These are phyloP conservation scores for Phengaris alcon DNA, from an alignment of 2,888 invertebrate genomes.

Conservation along the genomic window DNA sequence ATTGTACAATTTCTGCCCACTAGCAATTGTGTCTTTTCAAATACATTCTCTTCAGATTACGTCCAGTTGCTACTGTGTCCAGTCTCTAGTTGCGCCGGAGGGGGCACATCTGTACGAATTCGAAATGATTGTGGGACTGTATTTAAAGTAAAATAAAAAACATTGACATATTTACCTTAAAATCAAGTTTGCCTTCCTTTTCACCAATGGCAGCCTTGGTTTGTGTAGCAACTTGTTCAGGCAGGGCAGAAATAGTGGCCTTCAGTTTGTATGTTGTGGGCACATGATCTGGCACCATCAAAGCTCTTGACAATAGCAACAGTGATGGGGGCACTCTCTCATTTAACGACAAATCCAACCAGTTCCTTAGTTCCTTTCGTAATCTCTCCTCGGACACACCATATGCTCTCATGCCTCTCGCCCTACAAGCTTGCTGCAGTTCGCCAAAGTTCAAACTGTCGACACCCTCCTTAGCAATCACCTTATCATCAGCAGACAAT, in stretches of 20 bases:
- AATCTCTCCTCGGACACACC: slow-evolving; percentile 94
- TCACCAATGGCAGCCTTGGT: slow-evolving; percentile 96
- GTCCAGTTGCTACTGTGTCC: no score
- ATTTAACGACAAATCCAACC: slow-evolving; percentile 96
- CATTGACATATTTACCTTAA: slow-evolving; percentile 75
- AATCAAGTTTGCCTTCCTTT: slow-evolving; percentile 95
- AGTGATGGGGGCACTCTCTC: slow-evolving; percentile 97
- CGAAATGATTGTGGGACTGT: no score
- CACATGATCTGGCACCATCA: slow-evolving; percentile 95
- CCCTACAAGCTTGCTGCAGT: slow-evolving; percentile 94
- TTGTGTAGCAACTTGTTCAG: slow-evolving; percentile 91
- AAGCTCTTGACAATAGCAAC: slow-evolving; percentile 93
- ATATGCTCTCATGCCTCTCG: slow-evolving; percentile 97
- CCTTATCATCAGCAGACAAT: slow-evolving; percentile 96
- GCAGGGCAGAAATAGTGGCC: slow-evolving; percentile 93
- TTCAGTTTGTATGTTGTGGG: slow-evolving; percentile 94
- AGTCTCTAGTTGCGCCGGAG: no score
- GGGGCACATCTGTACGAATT: no score
- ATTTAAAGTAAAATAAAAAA: no score
- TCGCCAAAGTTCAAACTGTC: slow-evolving; percentile 92
- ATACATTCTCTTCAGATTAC: no score
- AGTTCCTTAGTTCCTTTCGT: slow-evolving; percentile 91
- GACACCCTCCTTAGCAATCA: slow-evolving; percentile 97
- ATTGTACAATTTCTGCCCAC: no score
- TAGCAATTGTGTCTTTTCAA: no score